Base-by-base conservation (phyloP, 2,888 invertebrate genomes). In the Copidosoma aretas region DNA sequence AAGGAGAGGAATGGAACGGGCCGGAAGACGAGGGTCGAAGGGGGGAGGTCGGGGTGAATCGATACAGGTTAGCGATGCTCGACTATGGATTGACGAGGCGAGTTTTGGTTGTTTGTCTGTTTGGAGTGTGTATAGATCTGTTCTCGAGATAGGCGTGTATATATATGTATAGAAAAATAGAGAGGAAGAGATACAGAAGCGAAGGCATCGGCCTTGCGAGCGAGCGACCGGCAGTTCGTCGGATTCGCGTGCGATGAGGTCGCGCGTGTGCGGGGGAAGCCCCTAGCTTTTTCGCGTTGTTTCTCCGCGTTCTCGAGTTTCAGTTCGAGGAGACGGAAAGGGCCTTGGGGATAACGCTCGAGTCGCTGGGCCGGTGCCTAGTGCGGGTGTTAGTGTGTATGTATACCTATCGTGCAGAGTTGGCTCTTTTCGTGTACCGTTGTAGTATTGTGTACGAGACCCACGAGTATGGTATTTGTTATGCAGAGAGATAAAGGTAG, bases 351-450 rank as follows among this genome's bases (percentile, higher is more conserved):
- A 17, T 8, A 14, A 12, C 14, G 14, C 43, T 46, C 43, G 3
- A 4, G 8, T 14, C 56, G 32, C 53, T 67, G 41, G 53, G 39
- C 41, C 41, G 25, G 19, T n/a, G 24, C 43, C 14, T n/a, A n/a
- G n/a, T n/a, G 5, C 17, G 60, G 51, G 56, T 19, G 43, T 46
- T 24, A 22, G 39, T 43, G 22, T 58, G 43, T 51, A 49, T 60
- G 56, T 64, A n/a, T n/a, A n/a, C n/a, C n/a, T n/a, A n/a, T n/a
- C 64, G 64, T 68, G 68, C 68, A 68, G 41, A 60, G 63, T 63
- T 52, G n/a, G n/a, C n/a, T n/a, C n/a, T n/a, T n/a, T n/a, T n/a
- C n/a, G n/a, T n/a, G n/a, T n/a, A n/a, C n/a, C n/a, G n/a, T n/a
- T n/a, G n/a, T n/a, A n/a, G n/a, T n/a, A n/a, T n/a, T n/a, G n/a